Evolutionary conservation across 2,797 vertebrate genomes (phyloP).

Genomic region (Sphenodon punctatus): DNA sequence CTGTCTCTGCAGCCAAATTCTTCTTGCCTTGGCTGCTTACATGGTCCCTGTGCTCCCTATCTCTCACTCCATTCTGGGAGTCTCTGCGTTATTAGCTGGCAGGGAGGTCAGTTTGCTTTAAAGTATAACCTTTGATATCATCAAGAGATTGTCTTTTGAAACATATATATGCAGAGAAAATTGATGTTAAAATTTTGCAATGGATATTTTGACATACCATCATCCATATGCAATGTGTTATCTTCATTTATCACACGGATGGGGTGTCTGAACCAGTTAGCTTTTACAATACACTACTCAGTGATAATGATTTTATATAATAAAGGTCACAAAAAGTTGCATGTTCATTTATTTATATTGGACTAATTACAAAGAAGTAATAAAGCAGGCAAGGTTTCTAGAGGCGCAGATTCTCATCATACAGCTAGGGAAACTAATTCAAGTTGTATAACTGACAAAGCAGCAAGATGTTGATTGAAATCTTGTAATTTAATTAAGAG

Average conservation of each 20-base stretch:
- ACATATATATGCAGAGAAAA: constrained; percentile 4
- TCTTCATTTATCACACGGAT: neutral
- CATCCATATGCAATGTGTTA: neutral
- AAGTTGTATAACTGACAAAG: constrained; percentile 2
- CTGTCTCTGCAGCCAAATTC: too few relatives aligned
- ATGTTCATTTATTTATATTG: neutral
- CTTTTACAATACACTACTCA: neutral
- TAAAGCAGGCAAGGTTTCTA: neutral
- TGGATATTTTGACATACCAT: neutral
- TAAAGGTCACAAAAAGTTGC: constrained; percentile 1
- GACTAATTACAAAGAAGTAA: neutral
- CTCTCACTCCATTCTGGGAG: neutral
- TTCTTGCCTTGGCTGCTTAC: too few relatives aligned
- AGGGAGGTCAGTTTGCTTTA: neutral
- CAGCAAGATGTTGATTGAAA: neutral
- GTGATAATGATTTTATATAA: constrained; percentile 6
- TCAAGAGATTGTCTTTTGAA: constrained; percentile 21
- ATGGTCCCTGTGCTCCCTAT: too few relatives aligned
- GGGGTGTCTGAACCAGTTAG: constrained; percentile 4
- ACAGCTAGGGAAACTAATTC: neutral
- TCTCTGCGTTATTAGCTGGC: constrained; percentile 10
- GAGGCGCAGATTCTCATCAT: neutral
- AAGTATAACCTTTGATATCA: neutral
- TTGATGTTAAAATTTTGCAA: constrained; percentile 27
- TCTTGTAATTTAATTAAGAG: constrained; percentile 15